Evolutionary conservation across 2,113 vertebrate genomes (phyloP), one percentile per base, ranked within the genome.

Genomic region (Origma solitaria): DNA sequence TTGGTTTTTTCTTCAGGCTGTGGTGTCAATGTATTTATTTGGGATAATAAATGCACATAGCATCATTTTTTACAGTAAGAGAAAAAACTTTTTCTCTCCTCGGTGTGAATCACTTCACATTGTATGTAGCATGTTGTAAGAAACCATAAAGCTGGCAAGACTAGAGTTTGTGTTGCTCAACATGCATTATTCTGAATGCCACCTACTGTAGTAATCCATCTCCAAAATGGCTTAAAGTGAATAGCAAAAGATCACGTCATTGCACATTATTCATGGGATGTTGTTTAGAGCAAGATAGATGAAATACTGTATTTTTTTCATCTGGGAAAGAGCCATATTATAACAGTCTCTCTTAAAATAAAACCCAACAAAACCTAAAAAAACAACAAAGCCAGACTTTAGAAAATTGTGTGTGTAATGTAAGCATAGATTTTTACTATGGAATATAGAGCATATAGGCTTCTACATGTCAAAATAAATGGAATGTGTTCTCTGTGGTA

Each of bases 11-110:
- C 80, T 95, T 84, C 72, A 90, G 86, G 37, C 50, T 71, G 25
- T 78, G 31, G 4, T 88, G 54, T 78, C 72, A 88, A 20, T 68
- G 30, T 93, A 23, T 91, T 96, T 94, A 68, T 93, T 94, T 91
- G 90, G 80, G 61, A 86, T 53, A 62, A 60, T 82, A 86, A 68
- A 45, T 58, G 18, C 37, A 33, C 60, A 69, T 73, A 88, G 25
- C 75, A 64, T 90, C 12, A 38, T 40, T 58, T 90, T 84, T 68
- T 95, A 33, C 58, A 90, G 53, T 79, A 83, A 92, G 30, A 86
- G 42, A 61, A 88, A 89, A 62, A 95, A 44, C 24, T 70, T 82
- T 80, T 69, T 80, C 30, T 75, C 22, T 90, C 57, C 82, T 96
- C 66, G 50, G 71, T 44, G 37, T 91, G 91, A 84, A 82, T 70